Percentiles rank a stretch among this genome's conserved stretches.
These are phyloP conservation scores for Phalera bucephala DNA, from an alignment of 2,888 invertebrate species.

Conservation along the genomic window DNA sequence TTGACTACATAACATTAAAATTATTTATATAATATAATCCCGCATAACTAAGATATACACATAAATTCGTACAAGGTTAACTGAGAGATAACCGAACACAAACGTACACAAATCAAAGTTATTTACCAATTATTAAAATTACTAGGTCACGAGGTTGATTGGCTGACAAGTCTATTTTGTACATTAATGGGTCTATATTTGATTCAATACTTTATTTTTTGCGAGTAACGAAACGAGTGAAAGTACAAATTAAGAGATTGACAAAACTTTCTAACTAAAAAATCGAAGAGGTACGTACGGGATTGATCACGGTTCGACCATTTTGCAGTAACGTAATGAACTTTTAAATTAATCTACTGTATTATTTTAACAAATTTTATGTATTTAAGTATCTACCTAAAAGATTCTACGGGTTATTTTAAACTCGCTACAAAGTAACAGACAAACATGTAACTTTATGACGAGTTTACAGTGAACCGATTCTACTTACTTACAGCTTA, in stretches of 20 bases:
- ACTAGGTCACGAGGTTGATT: slow-evolving; percentile 30
- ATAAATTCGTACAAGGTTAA: slow-evolving; percentile 5
- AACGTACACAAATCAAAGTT: slow-evolving; percentile 6
- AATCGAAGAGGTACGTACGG: slow-evolving; percentile 9
- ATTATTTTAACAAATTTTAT: too few relatives aligned
- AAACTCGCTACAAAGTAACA: too few relatives aligned
- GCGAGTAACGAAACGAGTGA: slow-evolving; percentile 29
- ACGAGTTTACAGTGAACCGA: too few relatives aligned
- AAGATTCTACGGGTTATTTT: too few relatives aligned
- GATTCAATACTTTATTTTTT: slow-evolving; percentile 11
- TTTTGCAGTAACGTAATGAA: background rate
- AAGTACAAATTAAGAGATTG: slow-evolving; percentile 32
- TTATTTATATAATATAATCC: too few relatives aligned
- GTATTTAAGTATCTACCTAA: too few relatives aligned
- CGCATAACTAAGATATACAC: background rate
- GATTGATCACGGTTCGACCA: background rate
- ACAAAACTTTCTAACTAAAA: slow-evolving; percentile 39
- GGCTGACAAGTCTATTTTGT: slow-evolving; percentile 22
- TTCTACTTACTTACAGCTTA: too few relatives aligned
- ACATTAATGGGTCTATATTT: slow-evolving; percentile 14
- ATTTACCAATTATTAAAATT: slow-evolving; percentile 22
- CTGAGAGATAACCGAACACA: slow-evolving; percentile 2
- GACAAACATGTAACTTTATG: too few relatives aligned
- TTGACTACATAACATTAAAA: too few relatives aligned
- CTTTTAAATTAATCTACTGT: too few relatives aligned